Percentiles rank a stretch among this genome's conserved stretches.
Evolutionary conservation across 1,140 invertebrate genomes (phyloP).

Genomic region (Pseudomyrmex concolor): DNA sequence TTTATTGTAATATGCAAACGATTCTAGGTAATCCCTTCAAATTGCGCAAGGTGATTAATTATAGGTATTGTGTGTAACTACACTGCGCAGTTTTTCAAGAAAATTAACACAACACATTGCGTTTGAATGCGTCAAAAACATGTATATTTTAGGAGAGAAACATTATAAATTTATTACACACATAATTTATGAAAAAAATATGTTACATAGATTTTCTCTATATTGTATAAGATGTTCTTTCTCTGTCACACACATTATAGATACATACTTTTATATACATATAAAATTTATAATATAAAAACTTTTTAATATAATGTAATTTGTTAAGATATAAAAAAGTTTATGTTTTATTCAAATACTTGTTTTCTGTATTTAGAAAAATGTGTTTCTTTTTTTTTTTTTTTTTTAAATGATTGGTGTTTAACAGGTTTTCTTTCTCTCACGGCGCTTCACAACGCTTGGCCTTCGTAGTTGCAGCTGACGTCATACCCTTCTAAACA

Average conservation of each 20-base stretch:
- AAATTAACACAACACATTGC: not conserved
- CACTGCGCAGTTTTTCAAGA: not conserved
- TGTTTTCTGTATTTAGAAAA: too few species aligned
- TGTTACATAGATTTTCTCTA: not conserved
- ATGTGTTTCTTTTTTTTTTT: too few species aligned
- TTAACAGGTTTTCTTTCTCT: constrained; percentile 32
- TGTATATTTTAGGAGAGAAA: not conserved
- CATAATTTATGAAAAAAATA: constrained; percentile 12
- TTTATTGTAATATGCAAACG: constrained; percentile 56
- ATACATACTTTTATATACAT: too few species aligned
- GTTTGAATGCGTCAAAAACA: not conserved
- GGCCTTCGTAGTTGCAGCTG: constrained; percentile 72
- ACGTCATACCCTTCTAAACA: constrained; percentile 85
- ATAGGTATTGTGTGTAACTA: constrained; percentile 11
- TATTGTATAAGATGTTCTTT: not conserved
- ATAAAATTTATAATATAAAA: too few species aligned
- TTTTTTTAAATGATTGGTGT: too few species aligned
- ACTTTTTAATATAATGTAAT: too few species aligned
- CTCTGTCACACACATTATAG: not conserved
- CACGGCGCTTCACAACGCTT: constrained; percentile 59
- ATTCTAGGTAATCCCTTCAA: constrained; percentile 52
- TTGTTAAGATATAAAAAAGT: too few species aligned
- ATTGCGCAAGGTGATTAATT: constrained; percentile 47
- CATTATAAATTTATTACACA: not conserved
- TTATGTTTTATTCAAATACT: too few species aligned